These are phyloP conservation scores for Malurus melanocephalus DNA, from an alignment of 2,113 vertebrate species.

Conservation along the genomic window DNA sequence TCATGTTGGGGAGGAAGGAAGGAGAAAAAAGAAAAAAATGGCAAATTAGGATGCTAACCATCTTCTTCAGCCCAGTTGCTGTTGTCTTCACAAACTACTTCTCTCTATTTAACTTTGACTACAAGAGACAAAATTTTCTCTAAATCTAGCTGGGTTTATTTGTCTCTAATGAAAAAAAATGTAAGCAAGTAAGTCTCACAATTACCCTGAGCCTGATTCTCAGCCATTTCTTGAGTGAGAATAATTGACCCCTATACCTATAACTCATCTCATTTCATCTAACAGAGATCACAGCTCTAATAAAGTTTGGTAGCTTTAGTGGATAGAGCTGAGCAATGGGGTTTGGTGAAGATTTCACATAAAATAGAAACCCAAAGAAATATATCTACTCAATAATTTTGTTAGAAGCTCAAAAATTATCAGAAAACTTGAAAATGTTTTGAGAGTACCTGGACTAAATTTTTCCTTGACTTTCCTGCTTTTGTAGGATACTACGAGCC, in stretches of 20 bases:
- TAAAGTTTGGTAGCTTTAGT: background rate
- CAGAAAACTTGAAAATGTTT: background rate
- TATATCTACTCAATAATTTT: background rate
- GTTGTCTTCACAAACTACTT: background rate
- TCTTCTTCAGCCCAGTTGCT: background rate
- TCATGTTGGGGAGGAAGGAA: background rate
- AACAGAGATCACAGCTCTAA: background rate
- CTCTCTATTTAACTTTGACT: background rate
- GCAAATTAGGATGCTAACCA: background rate
- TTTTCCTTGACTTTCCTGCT: background rate
- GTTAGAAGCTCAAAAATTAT: background rate
- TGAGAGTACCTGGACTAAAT: background rate
- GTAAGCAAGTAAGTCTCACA: background rate
- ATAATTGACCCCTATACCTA: background rate
- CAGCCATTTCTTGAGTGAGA: background rate
- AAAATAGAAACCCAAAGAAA: background rate
- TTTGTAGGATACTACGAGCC: background rate
- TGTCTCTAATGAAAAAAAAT: conserved; percentile 48
- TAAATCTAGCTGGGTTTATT: conserved; percentile 23
- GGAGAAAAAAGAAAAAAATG: background rate
- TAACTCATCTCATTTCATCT: background rate
- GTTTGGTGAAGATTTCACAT: background rate
- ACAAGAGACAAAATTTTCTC: background rate
- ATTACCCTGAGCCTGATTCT: background rate
- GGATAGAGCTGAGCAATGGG: background rate